Evolutionary conservation across 2,113 vertebrate genomes (phyloP), one percentile per base, ranked within the genome.

Genomic region (Zingel zingel): DNA sequence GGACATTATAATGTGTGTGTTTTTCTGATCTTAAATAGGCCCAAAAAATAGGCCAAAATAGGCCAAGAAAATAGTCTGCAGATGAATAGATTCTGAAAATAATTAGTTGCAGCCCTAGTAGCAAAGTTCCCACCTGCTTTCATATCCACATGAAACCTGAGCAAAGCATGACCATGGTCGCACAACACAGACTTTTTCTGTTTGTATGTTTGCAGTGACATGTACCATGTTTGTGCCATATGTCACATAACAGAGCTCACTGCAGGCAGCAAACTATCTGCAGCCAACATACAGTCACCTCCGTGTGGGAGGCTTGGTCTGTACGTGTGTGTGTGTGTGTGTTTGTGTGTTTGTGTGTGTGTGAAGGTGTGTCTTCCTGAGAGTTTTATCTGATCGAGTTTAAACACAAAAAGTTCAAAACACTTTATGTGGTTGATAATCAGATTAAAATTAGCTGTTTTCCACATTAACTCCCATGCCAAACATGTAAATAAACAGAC

Each of bases 181-280:
- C 77, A 30, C 56, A 36, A 77, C 65, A 61, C 1, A 1, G 43
- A 63, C 45, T 16, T 54, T 33, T 77, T 70, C 30, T 82, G 9
- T 84, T 75, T 83, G 43, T 64, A 74, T 85, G 83, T 86, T 69
- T 83, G 19, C 67, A 33, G 67, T 51, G 72, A 66, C 80, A 82
- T 89, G 92, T 89, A 48, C 69, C 75, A 76, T 81, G 79, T 74
- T 81, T 62, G 30, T 25, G 67, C 91, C 91, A 91, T 93, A 93
- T 93, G 92, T 81, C 83, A 36, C 78, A 30, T 63, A 67, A 82
- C 86, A 18, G 78, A 85, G 74, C 58, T 84, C 86, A 25, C 90
- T 48, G 30, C 81, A 45, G 86, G 90, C 58, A 43, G 66, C 70
- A 84, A 72, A 79, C 57, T 75, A 6, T 53, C 75, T 57, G 48